Base-by-base conservation (phyloP, 2,888 invertebrate genomes). In the Phytoseiulus persimilis region DNA sequence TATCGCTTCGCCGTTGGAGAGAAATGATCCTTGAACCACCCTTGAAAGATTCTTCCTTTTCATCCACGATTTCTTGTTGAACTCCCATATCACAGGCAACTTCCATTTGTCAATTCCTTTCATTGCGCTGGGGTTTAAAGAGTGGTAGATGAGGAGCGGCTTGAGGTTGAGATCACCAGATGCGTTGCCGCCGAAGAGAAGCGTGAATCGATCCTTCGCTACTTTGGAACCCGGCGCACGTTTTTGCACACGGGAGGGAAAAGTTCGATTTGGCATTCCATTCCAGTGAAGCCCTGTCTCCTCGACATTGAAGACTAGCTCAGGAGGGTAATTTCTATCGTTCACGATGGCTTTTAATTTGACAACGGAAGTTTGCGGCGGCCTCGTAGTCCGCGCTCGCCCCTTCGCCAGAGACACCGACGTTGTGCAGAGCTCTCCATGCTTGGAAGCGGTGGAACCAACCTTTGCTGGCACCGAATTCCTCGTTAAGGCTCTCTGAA, bases 81-180 rank as follows among this genome's bases (percentile, higher is more conserved):
- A 91, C 89, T 91, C 91, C 92, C 92, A 93, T 33, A 92, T 90
- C 28, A 92, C 92, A 39, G 92, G 92, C 65, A 92, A 91, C 90
- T 91, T 91, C 28, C 91, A 87, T 83, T 92, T 92, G 65, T 90
- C 90, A 14, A 91, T 91, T 89, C 91, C 90, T 89, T 90, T 91
- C 90, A 92, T 90, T 90, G 91, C 91, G 90, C 91, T 91, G 90
- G 92, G 92, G 91, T 92, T 92, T 91, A 91, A 91, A 9, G 92
- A 91, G 9, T 90, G 91, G 90, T 92, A 92, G 89, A 92, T 91
- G n/a, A 92, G 91, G 89, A 92, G 90, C 89, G 92, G 92, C 91
- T 92, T 92, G 87, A 92, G 90, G 90, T 92, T 92, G 83, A 91
- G 91, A 14, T 46, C 46, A 46, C 92, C 92, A 89, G 91, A 91